Base-by-base conservation (phyloP, 1,140 invertebrate species). In the Campoletis sonorensis region DNA sequence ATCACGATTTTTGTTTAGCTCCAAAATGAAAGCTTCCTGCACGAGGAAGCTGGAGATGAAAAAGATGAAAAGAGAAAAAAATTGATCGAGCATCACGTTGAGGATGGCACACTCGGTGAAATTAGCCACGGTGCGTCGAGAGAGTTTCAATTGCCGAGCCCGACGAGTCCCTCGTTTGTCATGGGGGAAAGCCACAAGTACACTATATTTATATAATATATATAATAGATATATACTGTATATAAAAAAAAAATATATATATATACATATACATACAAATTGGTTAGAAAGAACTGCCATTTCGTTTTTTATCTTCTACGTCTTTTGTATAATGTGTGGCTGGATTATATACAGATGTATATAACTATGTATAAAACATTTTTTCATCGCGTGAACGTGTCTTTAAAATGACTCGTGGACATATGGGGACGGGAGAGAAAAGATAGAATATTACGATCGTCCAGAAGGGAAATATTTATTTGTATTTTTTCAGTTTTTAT, bases 351-450 rank as follows among this genome's bases (percentile, higher is more conserved):
- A 26, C 10, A n/a, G 15, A 30, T 68, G 10, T 21, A 58, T 23
- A 58, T 13, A 58, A 11, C 1, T 8, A n/a, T 23, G 8, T 23
- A 5, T n/a, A 23, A 1, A 58, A 37, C 10, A 16, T 71, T 37
- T 71, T 37, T 71, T 71, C 33, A 67, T 71, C 33, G 33, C 33
- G 68, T 16, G 33, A 40, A 21, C 68, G 71, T n/a, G 71, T 73
- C 71, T 49, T 73, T 73, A 73, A 73, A 73, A 73, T 73, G 37
- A 73, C 71, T 73, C 40, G 37, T 21, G 71, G 71, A 73, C 71
- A 73, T 73, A 71, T 40, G 27, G n/a, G 40, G 40, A 73, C 40
- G 23, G n/a, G n/a, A 45, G 40, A 40, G 71, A 33, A 73, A 73
- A 40, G 40, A 23, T 73, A 40, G 71, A 73, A 73, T 73, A 49